These are phyloP conservation scores for Myanophis thanlyinensis DNA, from an alignment of 2,113 vertebrate species.

Conservation along the genomic window DNA sequence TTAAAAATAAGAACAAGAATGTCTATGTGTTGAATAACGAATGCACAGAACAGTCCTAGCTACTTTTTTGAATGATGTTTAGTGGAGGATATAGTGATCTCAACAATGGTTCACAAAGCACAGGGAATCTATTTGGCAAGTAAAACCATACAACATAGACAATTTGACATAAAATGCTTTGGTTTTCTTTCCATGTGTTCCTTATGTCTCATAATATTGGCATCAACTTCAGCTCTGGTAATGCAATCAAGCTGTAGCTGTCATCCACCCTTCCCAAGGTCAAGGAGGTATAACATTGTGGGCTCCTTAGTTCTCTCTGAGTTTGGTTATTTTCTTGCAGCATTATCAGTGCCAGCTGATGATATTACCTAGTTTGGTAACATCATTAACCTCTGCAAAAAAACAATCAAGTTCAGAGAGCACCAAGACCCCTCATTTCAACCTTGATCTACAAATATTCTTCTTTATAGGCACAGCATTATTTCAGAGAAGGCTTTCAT, in stretches of 20 bases:
- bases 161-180: constrained; percentile 33
- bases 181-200: background rate
- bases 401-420: background rate
- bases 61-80: background rate
- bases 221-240: background rate
- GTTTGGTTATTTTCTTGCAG: background rate
- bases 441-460: background rate
- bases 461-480: background rate
- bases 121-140: background rate
- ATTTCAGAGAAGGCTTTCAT: background rate
- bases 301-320: background rate
- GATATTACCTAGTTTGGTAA: background rate
- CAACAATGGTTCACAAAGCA: background rate
- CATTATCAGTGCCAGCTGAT: background rate
- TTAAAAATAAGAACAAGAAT: background rate
- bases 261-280: background rate
- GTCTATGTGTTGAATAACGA: background rate
- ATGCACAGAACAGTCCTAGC: background rate
- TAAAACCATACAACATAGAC: background rate
- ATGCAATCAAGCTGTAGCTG: background rate
- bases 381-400: background rate
- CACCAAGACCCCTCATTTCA: background rate
- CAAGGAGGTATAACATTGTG: background rate
- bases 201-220: constrained; percentile 21
- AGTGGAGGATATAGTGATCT: background rate